Conservation (phyloP, 2,888 invertebrate species). For the Parthenolecanium corni region DNA sequence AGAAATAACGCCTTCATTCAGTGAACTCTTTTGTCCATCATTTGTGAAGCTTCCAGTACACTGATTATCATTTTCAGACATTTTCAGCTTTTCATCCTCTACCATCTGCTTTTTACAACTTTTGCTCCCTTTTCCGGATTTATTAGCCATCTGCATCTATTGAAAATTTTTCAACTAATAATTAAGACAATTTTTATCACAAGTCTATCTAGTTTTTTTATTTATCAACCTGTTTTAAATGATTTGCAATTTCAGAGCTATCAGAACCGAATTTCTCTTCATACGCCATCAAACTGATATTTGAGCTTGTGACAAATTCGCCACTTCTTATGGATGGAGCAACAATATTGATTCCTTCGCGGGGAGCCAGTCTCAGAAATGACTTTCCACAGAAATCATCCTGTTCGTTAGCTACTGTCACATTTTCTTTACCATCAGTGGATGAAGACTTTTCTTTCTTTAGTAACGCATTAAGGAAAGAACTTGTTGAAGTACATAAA, state of each 20-base stretch:
- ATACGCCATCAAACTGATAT: slow-evolving; percentile 64
- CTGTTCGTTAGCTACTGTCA: neutral
- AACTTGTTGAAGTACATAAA: neutral
- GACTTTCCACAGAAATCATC: neutral
- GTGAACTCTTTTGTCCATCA: neutral
- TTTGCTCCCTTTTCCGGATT: neutral
- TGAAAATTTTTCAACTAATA: too few relatives aligned
- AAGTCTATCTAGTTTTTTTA: too few relatives aligned
- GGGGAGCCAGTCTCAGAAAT: slow-evolving; percentile 40
- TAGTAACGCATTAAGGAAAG: neutral
- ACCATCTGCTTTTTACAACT: neutral
- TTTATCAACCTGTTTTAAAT: slow-evolving; percentile 27
- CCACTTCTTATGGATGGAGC: slow-evolving; percentile 61
- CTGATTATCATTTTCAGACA: slow-evolving; percentile 8
- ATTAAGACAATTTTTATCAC: too few relatives aligned
- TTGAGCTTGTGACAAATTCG: slow-evolving; percentile 64
- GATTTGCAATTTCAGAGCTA: slow-evolving; percentile 15
- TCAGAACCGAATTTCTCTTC: slow-evolving; percentile 56
- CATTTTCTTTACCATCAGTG: neutral
- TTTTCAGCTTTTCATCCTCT: slow-evolving; percentile 22
- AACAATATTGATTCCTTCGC: slow-evolving; percentile 52
- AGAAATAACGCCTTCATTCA: neutral
- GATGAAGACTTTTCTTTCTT: slow-evolving; percentile 16
- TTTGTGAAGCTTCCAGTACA: neutral
- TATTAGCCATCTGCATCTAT: too few relatives aligned